Evolutionary conservation across 2,888 invertebrate species (phyloP).

Genomic region (Drosophila prostipennis): DNA sequence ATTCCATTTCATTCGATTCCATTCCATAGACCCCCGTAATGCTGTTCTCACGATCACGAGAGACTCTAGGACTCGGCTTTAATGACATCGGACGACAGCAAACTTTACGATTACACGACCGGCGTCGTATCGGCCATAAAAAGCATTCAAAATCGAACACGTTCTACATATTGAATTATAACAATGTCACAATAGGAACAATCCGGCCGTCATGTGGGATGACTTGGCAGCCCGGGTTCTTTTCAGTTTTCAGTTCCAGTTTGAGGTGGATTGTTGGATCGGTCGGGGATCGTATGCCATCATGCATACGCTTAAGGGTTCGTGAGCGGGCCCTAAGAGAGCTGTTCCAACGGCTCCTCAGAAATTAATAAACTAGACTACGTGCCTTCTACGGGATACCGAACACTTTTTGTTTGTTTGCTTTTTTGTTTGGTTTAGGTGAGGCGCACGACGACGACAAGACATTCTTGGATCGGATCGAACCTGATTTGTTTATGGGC

Average conservation of each 20-base stretch:
- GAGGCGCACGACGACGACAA: conserved; percentile 26
- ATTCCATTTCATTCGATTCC: conserved; percentile 2
- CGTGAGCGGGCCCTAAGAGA: conserved; percentile 1
- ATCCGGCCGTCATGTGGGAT: conserved; percentile 38
- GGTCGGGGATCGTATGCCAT: background rate
- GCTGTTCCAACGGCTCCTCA: conserved; percentile 17
- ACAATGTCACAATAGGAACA: conserved; percentile 41
- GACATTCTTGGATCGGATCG: conserved; percentile 39
- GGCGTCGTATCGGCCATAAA: conserved; percentile 18
- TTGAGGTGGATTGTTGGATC: too few species aligned
- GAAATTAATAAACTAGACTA: conserved; percentile 42
- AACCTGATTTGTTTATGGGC: conserved; percentile 48
- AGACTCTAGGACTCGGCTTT: conserved; percentile 25
- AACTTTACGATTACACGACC: conserved; percentile 43
- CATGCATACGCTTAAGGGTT: conserved; percentile 32
- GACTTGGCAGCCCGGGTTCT: conserved; percentile 24
- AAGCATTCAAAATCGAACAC: conserved; percentile 46
- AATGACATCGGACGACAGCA: conserved; percentile 34
- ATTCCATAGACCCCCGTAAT: conserved; percentile 18
- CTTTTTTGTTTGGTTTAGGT: conserved; percentile 11
- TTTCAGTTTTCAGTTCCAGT: conserved; percentile 6
- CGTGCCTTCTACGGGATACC: conserved; percentile 22
- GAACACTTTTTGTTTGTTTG: conserved; percentile 13
- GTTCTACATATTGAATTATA: conserved; percentile 50
- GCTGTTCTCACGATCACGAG: conserved; percentile 39